Base-by-base conservation (phyloP, 2,113 vertebrate species). In the Osmerus eperlanus region DNA sequence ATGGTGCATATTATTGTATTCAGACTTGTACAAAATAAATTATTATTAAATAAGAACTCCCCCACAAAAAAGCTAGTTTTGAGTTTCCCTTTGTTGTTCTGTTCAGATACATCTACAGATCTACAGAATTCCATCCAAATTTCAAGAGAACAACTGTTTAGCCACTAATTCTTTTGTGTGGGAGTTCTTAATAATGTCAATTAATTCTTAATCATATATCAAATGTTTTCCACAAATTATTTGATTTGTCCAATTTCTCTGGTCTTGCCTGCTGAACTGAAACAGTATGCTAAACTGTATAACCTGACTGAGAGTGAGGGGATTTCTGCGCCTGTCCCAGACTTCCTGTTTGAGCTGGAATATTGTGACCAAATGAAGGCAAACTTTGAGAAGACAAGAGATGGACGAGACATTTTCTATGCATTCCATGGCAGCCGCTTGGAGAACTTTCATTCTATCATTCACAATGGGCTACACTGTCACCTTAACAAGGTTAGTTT, bases 391-490 rank as follows among this genome's bases (percentile, higher is more conserved):
- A 94, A 94, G 90, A 95, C 87, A 59, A 92, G 84, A 81, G 95
- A 92, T 14, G 94, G 92, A 32, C 88, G 92, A 77, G 95, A 96
- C 58, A 88, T 98, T 36, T 94, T 99, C 90, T 97, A 97, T 0
- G 97, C 96, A 71, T 97, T 98, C 89, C 97, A 99, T 0, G 97
- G 97, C 74, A 99, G 97, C 86, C 94, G 96, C 56, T 90, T 99
- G 2, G 97, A 99, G 84, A 99, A 99, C 89, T 99, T 99, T 85
- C 97, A 99, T 79, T 99, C 97, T 66, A 99, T 99, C 72, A 87
- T 98, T 80, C 96, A 99, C 89, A 96, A 96, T 0, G 97, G 97
- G 76, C 90, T 99, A 54, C 97, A 98, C 82, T 97, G 97, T 88
- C 97, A 99, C 68, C 90, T 99, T 61, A 99, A 98, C 90, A 98